Percentiles rank a stretch among this genome's conserved stretches.
These are phyloP conservation scores for Proctacanthus coquilletti DNA, from an alignment of 1,140 invertebrate species.

Conservation along the genomic window DNA sequence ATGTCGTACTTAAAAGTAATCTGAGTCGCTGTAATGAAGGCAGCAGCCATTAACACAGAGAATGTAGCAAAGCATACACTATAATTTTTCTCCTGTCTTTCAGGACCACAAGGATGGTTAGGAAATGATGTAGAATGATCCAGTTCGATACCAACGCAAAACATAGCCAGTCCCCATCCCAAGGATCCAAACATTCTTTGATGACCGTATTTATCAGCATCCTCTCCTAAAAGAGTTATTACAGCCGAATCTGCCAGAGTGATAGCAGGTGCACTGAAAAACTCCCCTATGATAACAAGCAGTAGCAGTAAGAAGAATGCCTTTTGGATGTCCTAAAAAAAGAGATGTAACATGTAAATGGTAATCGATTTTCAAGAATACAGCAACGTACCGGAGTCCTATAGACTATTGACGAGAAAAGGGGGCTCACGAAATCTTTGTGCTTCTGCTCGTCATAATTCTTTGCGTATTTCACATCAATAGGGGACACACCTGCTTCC, in stretches of 20 bases:
- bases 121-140: slow-evolving; percentile 89
- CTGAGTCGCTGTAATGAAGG: slow-evolving; percentile 80
- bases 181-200: slow-evolving; percentile 97
- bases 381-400: slow-evolving; percentile 33
- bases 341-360: no score
- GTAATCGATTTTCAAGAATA: no score
- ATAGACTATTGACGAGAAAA: slow-evolving; percentile 89
- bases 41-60: slow-evolving; percentile 90
- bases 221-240: slow-evolving; percentile 77
- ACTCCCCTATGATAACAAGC: slow-evolving; percentile 90
- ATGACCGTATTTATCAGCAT: slow-evolving; percentile 85
- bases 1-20: slow-evolving; percentile 67
- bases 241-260: slow-evolving; percentile 93
- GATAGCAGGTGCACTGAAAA: slow-evolving; percentile 92
- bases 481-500: slow-evolving; percentile 52
- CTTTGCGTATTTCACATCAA: slow-evolving; percentile 57
- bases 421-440: slow-evolving; percentile 70
- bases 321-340: slow-evolving; percentile 73
- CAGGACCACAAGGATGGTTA: slow-evolving; percentile 76
- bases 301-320: slow-evolving; percentile 88
- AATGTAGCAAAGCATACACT: slow-evolving; percentile 97
- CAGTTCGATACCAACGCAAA: slow-evolving; percentile 94
- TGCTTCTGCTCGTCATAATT: slow-evolving; percentile 69
- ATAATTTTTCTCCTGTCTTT: slow-evolving; percentile 89
- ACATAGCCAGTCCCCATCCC: slow-evolving; percentile 97